Evolutionary conservation across 2,113 vertebrate species (phyloP).

Genomic region (Mus musculus): DNA sequence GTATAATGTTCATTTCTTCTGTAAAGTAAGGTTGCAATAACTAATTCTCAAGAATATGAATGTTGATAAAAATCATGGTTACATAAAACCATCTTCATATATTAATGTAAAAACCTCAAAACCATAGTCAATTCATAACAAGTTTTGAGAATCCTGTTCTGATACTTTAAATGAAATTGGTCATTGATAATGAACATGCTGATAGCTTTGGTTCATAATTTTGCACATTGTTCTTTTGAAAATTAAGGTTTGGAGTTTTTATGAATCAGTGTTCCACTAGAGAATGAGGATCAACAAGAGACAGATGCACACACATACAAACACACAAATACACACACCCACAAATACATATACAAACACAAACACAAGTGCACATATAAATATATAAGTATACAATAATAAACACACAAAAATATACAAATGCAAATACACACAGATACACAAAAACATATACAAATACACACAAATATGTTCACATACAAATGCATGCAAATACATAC

Average conservation of each 20-base stretch:
- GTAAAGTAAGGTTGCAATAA: not conserved
- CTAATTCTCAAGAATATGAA: not conserved
- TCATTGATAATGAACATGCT: not conserved
- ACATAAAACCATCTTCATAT: not conserved
- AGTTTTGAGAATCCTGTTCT: not conserved
- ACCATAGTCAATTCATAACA: not conserved
- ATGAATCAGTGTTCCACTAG: not conserved
- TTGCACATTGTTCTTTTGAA: not conserved
- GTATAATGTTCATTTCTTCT: not conserved
- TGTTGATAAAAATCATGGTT: not conserved
- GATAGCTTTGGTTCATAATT: not conserved
- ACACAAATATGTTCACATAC: not conserved
- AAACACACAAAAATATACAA: not conserved
- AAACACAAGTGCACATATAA: not conserved
- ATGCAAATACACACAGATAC: not conserved
- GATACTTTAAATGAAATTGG: not conserved
- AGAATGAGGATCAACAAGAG: not conserved
- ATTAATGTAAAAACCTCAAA: not conserved
- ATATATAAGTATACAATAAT: not conserved
- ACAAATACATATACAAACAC: not conserved
- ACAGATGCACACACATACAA: not conserved
- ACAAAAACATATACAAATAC: not conserved
- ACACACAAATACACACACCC: not conserved
- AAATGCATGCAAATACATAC: not conserved
- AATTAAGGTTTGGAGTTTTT: not conserved